Evolutionary conservation across 2,113 vertebrate genomes (phyloP), one percentile per base, ranked within the genome.

Genomic region (Plectropomus leopardus): DNA sequence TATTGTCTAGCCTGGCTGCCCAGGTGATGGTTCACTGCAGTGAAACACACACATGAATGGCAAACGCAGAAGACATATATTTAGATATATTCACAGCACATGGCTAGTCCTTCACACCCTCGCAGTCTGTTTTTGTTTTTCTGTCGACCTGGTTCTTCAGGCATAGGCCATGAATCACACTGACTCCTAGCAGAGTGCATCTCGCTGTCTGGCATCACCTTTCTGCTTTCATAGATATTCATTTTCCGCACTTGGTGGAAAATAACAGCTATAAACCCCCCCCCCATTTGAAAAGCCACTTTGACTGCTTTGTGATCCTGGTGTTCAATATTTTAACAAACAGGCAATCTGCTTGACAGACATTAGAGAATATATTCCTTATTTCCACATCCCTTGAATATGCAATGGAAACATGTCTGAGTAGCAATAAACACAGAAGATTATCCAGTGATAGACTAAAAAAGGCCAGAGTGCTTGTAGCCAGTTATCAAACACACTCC

Each of bases 211-310:
- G 75, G 59, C 78, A 42, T 83, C 81, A 88, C 47, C 84, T 78
- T 74, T 86, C 77, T 82, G 10, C 72, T 82, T 80, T 85, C 48
- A 73, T 76, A 86, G 79, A 89, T 83, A 85, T 86, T 86, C 54
- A 78, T 82, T 89, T 85, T 58, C 74, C 74, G 51, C 68, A 75
- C 74, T 78, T 59, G 61, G 60, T 74, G 59, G 54, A 81, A 77
- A 82, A 86, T 66, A 82, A 16, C 63, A 48, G 51, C 44, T 77
- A 71, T 72, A 72, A 82, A 86, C 74, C 79, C 76, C 76, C 48
- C 68, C 42, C 26, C 48, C 54, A 24, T 32, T 65, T 51, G 51
- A 75, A 76, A 80, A 74, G 66, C 40, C 36, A 79, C 74, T 84
- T 76, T 50, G 42, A 45, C 66, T 78, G 72, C 69, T 76, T 83